Conservation (phyloP, 2,797 vertebrate species). For the Spinus pinus region DNA sequence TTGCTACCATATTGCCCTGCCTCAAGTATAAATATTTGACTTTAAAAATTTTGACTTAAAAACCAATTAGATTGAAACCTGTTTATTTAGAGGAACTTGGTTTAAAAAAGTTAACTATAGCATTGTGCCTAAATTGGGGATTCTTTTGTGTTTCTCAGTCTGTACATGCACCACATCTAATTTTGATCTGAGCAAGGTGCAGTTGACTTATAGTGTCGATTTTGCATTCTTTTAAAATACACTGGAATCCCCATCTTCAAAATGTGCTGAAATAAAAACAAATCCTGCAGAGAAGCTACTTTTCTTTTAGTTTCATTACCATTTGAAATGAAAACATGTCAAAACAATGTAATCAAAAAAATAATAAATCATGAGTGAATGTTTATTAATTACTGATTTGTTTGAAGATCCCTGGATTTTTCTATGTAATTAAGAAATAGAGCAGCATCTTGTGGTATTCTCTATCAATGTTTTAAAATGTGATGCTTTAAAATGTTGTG, state of each 20-base stretch:
- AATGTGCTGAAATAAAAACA: not conserved
- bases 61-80: not conserved
- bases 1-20: not conserved
- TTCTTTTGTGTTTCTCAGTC: not conserved
- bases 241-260: not conserved
- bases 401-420: not conserved
- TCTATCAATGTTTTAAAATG: not conserved
- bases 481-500: not conserved
- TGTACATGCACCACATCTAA: not conserved
- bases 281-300: not conserved
- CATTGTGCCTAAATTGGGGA: not conserved
- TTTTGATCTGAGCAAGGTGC: not conserved
- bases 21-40: not conserved
- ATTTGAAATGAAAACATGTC: not conserved
- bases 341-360: not conserved
- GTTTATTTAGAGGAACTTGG: not conserved
- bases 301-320: not conserved
- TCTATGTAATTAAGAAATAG: not conserved
- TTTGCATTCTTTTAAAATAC: not conserved
- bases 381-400: not conserved
- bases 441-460: not conserved
- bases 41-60: not conserved
- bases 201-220: not conserved
- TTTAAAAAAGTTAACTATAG: not conserved
- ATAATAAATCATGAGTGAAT: not conserved